Evolutionary conservation across 2,797 vertebrate species (phyloP).

Genomic region (Rhincodon typus): DNA sequence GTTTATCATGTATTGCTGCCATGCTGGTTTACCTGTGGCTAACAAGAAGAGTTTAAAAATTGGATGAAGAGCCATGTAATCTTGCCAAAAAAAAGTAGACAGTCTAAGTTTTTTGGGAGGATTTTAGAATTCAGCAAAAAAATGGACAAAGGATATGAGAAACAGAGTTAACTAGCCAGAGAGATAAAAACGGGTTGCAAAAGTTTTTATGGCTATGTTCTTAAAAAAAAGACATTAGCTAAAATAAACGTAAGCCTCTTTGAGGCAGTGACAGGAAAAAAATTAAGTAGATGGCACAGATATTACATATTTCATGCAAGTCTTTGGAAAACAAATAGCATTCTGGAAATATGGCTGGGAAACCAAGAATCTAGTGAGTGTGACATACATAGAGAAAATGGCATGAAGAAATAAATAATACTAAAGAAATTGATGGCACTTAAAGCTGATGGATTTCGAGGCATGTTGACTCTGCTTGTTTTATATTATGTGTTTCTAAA

Average conservation of each 20-base stretch:
- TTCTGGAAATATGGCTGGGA: neutral
- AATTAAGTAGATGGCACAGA: neutral
- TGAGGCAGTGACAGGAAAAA: neutral
- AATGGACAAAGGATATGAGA: neutral
- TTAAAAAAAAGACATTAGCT: neutral
- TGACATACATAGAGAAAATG: neutral
- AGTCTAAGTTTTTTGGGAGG: neutral
- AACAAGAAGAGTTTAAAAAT: neutral
- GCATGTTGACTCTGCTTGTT: too few relatives aligned
- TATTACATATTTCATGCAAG: neutral
- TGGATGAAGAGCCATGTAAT: neutral
- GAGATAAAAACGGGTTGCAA: neutral
- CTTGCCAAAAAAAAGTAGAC: neutral
- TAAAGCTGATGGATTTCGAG: neutral
- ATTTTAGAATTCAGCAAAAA: conserved; percentile 9
- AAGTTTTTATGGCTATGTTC: neutral
- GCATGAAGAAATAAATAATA: neutral
- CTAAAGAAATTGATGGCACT: neutral
- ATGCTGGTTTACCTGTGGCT: neutral
- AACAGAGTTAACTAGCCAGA: neutral
- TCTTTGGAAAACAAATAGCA: neutral
- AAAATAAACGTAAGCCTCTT: neutral
- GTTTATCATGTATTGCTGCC: neutral
- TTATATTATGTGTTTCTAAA: too few relatives aligned
- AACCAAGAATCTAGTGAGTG: neutral